Evolutionary conservation across 1,140 invertebrate species (phyloP), one percentile per base, ranked within the genome.

Genomic region (Aphelenchoides fujianensis): DNA sequence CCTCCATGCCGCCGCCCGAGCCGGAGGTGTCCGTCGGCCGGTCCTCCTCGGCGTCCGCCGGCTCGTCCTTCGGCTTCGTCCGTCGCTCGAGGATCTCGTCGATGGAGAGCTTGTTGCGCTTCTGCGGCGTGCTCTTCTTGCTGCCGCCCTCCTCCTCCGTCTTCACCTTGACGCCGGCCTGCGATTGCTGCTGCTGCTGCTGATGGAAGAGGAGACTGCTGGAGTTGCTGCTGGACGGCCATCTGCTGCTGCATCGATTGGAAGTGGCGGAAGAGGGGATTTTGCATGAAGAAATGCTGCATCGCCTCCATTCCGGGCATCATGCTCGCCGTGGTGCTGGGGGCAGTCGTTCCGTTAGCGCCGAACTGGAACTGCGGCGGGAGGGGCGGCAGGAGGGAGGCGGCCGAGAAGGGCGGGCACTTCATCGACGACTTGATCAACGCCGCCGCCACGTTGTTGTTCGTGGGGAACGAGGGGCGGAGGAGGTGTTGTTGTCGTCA

Each of bases 11-110:
- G 35, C 9, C 54, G 12, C 31, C 63, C 32, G 70, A 74, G 5
- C 70, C 70, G n/a, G 72, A 75, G 19, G 70, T 72, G 30, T 72
- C 74, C 31, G 52, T 76, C 9, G 73, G 37, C 41, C 41, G 70
- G 1, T 1, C 63, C 57, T 73, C 74, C 36, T 48, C 68, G 19
- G 53, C 53, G 23, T 78, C 73, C 30, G 41, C 68, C 5, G n/a
- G 1, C 63, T 73, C 23, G n/a, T 19, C 32, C n/a, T 32, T 27
- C 41, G 36, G 27, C 53, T 35, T 73, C n/a, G 34, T 54, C 31
- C 55, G 36, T 32, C 34, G 31, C n/a, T 73, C 52, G 12, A 73
- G 31, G 16, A 75, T 74, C 61, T 69, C 71, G 74, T 77, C 74
- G 28, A 75, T 52, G 71, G 34, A 61, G 23, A 72, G 52, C n/a